phyloP scores from a whole-genome alignment of 2,888 invertebrate genomes.

The Tipula vernalis region DNA sequence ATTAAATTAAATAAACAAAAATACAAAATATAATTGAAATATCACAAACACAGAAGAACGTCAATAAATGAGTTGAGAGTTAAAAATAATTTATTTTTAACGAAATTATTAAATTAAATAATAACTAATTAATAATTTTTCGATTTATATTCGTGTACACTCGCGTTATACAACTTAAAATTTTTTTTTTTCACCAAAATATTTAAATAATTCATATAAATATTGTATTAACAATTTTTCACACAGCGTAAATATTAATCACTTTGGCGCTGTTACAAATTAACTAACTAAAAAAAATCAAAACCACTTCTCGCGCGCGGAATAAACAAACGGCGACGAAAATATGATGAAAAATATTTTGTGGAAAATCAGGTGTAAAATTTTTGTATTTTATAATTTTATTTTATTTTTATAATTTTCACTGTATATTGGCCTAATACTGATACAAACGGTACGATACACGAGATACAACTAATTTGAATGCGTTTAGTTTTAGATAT shows the following conservation, averaged over 20 bases:
- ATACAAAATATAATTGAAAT: not conserved
- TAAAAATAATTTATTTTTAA: not conserved
- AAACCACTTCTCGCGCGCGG: not conserved
- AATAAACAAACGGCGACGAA: not conserved
- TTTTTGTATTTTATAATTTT: not conserved
- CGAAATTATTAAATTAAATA: not conserved
- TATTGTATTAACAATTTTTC: not conserved
- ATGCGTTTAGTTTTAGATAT: not conserved
- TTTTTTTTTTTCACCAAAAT: not conserved
- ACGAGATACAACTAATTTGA: conserved; percentile 7
- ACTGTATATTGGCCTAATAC: not conserved
- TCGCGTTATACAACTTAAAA: too few species aligned
- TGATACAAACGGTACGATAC: not conserved
- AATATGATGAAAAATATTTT: not conserved
- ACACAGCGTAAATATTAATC: not conserved
- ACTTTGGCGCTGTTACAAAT: not conserved
- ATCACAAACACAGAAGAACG: too few species aligned
- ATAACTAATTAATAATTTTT: too few species aligned
- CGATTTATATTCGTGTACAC: too few species aligned
- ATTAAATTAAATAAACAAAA: not conserved
- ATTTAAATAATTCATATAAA: not conserved
- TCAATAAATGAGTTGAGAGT: not conserved
- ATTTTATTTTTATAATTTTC: not conserved
- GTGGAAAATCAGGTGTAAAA: not conserved
- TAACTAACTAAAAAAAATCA: not conserved